These are phyloP conservation scores for Hiodon tergisus DNA, from an alignment of 2,113 vertebrate genomes.

Conservation along the genomic window DNA sequence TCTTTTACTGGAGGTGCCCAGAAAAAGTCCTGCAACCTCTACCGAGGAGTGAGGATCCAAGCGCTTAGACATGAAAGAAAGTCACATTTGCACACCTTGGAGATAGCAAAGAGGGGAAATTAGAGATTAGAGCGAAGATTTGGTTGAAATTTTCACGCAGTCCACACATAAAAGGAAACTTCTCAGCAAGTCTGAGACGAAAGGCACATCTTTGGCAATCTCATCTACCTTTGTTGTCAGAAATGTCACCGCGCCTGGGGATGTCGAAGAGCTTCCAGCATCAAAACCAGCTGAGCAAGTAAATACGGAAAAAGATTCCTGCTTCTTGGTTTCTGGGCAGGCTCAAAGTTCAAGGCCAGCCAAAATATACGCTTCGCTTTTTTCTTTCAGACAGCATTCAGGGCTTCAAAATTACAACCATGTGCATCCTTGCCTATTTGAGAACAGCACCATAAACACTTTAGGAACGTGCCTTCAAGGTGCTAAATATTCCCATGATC, in stretches of 20 bases:
- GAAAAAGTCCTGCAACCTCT: constrained; percentile 50
- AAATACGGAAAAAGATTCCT: constrained; percentile 53
- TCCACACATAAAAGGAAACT: constrained; percentile 33
- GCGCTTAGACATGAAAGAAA: constrained; percentile 34
- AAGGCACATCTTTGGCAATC: constrained; percentile 29
- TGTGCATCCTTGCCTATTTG: constrained; percentile 47
- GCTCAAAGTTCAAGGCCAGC: constrained; percentile 31
- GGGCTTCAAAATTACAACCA: constrained; percentile 54
- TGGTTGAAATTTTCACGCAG: constrained; percentile 11
- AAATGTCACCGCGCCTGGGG: constrained; percentile 56
- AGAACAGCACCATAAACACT: constrained; percentile 56
- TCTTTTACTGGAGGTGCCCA: constrained; percentile 56
- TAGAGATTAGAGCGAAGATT: constrained; percentile 2
- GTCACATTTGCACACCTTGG: neutral
- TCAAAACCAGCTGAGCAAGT: constrained; percentile 63
- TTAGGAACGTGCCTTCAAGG: constrained; percentile 52
- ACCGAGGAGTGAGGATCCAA: constrained; percentile 32
- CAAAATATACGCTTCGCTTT: constrained; percentile 40
- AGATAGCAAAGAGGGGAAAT: neutral
- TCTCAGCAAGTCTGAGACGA: constrained; percentile 12
- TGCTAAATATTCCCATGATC: constrained; percentile 46
- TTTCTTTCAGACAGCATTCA: constrained; percentile 25
- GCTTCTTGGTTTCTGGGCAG: constrained; percentile 35
- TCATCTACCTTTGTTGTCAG: constrained; percentile 58
- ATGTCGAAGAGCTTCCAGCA: constrained; percentile 50